Base-by-base conservation (phyloP, 2,888 invertebrate genomes). In the Sceliomorpha sp. region DNA sequence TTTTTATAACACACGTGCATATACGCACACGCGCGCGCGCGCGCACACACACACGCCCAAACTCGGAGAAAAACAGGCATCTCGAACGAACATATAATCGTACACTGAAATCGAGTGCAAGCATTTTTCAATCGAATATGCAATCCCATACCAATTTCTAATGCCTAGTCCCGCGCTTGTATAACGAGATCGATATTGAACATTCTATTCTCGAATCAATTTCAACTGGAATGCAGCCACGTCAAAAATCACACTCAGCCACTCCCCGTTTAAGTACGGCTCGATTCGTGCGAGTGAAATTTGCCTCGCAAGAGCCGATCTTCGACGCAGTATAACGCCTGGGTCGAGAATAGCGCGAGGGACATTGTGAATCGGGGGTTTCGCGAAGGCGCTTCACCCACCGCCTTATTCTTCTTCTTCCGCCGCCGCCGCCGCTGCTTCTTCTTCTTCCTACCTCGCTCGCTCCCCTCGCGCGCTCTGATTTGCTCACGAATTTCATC, bases 181-280 rank as follows among this genome's bases (percentile, higher is more conserved):
- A 13, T 26, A 7, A 12, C 26, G 37, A 48, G 44, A 60, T 68
- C 68, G 48, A 68, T 60, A 67, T 44, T 44, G 60, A 64, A 73
- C 56, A 64, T 76, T 59, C 66, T 70, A 75, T 71, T 73, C 56
- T 70, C 63, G 73, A 75, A 77, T 79, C 76, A 79, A 78, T 78
- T 73, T 74, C 68, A 58, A 13, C 63, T 66, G 75, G 72, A 77
- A 77, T 74, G 53, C 67, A 56, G 63, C 40, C 56, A 58, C 42
- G 50, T 64, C 47, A 63, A 67, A 58, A 72, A 70, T 62, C 62
- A 59, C 50, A 45, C 44, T 31, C 47, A 59, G 55, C 44, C 26
- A 59, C 50, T 55, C 50, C 44, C 44, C 45, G 62, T 63, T 63
- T 55, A 62, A 59, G 55, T 45, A 59, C 53, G 55, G 60, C 55